Percentiles rank a stretch among this genome's conserved stretches.
Evolutionary conservation across 2,888 invertebrate genomes (phyloP).

Genomic region (Stictocephala bisonia): DNA sequence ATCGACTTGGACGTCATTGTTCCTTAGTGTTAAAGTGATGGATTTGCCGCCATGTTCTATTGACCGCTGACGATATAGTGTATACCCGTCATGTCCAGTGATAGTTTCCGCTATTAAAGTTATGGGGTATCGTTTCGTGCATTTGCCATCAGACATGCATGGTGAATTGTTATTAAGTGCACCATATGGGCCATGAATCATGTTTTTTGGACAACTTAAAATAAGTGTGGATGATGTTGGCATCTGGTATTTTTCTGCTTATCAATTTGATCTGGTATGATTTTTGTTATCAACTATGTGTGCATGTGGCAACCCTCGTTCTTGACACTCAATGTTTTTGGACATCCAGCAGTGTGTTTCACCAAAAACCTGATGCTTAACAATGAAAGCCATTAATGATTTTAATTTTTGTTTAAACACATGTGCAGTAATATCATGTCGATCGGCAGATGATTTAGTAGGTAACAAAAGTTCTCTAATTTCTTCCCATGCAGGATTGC

Average conservation of each 20-base stretch:
- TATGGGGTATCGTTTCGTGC: conserved; percentile 14
- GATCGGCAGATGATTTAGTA: conserved; percentile 57
- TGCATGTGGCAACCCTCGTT: conserved; percentile 38
- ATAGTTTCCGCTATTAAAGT: not conserved
- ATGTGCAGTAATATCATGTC: conserved; percentile 52
- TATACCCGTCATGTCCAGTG: no score
- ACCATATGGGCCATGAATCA: conserved; percentile 23
- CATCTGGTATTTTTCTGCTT: not conserved
- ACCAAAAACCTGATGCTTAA: conserved; percentile 49
- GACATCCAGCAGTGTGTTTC: conserved; percentile 54
- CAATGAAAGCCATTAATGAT: conserved; percentile 44
- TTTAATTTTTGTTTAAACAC: conserved; percentile 51
- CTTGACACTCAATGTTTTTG: conserved; percentile 3
- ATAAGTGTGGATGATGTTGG: conserved; percentile 9
- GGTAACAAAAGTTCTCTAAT: conserved; percentile 58
- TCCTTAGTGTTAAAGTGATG: no score
- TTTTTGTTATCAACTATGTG: conserved; percentile 19
- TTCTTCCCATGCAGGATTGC: conserved; percentile 59
- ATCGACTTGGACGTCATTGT: no score
- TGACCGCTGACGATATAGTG: no score
- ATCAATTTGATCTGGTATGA: no score
- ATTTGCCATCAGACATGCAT: not conserved
- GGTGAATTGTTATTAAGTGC: no score
- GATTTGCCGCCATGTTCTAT: no score
- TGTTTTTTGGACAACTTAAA: not conserved